Conservation (phyloP, 2,113 vertebrate genomes). For the Clupea harengus region DNA sequence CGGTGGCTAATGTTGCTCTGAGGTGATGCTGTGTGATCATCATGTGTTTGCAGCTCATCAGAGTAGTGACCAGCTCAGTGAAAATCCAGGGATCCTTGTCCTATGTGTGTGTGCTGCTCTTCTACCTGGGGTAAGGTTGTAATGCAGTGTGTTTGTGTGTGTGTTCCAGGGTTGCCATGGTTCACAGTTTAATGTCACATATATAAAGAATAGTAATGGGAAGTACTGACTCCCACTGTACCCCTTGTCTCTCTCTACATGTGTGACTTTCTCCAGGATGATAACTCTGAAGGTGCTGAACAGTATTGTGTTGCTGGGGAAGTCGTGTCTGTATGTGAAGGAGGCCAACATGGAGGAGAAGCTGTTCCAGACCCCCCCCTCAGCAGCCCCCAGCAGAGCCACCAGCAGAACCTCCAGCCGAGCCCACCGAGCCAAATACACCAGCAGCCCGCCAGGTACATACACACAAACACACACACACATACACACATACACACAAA, state of each 20-base stretch:
- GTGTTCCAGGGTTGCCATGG: constrained; percentile 15
- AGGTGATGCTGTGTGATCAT: background rate
- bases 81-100: constrained; percentile 95
- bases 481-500: background rate
- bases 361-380: constrained; percentile 79
- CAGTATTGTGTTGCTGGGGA: constrained; percentile 92
- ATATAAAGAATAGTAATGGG: background rate
- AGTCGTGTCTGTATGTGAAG: constrained; percentile 94
- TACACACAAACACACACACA: background rate
- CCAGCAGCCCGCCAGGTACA: constrained; percentile 70
- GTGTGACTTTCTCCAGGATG: constrained; percentile 77
- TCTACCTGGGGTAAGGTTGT: constrained; percentile 89
- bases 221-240: background rate
- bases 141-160: background rate
- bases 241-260: constrained; percentile 21
- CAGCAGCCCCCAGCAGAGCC: constrained; percentile 74
- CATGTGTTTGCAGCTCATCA: constrained; percentile 78
- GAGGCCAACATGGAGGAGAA: constrained; percentile 98
- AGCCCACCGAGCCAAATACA: constrained; percentile 73
- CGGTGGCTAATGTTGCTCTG: background rate
- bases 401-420: constrained; percentile 78
- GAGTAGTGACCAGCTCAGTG: constrained; percentile 93
- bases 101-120: constrained; percentile 88
- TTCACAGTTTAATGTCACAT: no score
- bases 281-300: constrained; percentile 95